Base-by-base conservation (phyloP, 2,888 invertebrate genomes). In the Orchesella flavescens region DNA sequence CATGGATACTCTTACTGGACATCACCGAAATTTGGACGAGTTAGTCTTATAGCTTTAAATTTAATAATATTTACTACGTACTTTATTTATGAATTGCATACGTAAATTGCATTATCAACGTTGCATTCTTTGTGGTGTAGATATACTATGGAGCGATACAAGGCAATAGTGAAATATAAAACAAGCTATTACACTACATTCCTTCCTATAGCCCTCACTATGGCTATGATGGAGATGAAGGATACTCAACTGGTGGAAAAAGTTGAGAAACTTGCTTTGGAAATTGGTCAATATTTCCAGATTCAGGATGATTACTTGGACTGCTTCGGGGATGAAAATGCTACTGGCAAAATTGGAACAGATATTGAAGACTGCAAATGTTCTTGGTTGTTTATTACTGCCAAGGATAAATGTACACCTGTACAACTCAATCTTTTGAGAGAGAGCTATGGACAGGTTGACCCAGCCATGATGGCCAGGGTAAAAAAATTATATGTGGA, bases 351-450 rank as follows among this genome's bases (percentile, higher is more conserved):
- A 91, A 91, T 93, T 49, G 96, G 97, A 49, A 95, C 94, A 0
- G 98, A 99, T 89, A 98, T 99, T 88, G 93, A 94, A 91, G 97
- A 98, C 88, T 97, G 97, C 44, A 99, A 98, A 91, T 98, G 98
- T 91, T 94, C 97, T 0, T 99, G 99, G 99, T 91, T 98, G 44
- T 94, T 95, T 0, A 95, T 97, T 0, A 95, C 96, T 0, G 97
- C 97, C 10, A 91, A 97, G 85, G 95, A 96, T 90, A 92, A 94
- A 74, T 73, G 2, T 34, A 34, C 34, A 34, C 34, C 4, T 5
- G 24, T 53, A 17, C 10, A 71, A 49, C 5, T 21, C 1, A 0
- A 24, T 3, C 12, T n/a, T 1, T 34, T 78, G 10, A 17, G 69
- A 19, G 68, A 12, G 9, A 83, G 72, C 49, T 83, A 78, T 68